Evolutionary conservation across 2,888 invertebrate genomes (phyloP).

Genomic region (Chydorus sphaericus): DNA sequence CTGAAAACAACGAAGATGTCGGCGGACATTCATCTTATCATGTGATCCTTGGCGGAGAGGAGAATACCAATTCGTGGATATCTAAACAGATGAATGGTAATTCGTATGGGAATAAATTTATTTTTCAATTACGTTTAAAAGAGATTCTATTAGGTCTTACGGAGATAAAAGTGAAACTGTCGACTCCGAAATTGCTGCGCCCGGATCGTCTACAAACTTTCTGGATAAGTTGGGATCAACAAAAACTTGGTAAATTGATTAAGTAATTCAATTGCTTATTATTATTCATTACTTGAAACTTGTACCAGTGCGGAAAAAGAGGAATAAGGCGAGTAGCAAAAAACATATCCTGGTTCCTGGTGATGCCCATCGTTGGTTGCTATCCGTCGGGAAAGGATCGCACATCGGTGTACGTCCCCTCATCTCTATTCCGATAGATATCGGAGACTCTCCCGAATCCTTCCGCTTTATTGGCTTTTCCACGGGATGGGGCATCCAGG

Average conservation of each 20-base stretch:
- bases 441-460: neutral
- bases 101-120: neutral
- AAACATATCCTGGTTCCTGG: too few species aligned
- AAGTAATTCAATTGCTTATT: neutral
- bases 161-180: neutral
- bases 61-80: slow-evolving; percentile 12
- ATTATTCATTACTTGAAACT: neutral
- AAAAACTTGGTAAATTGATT: neutral
- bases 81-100: slow-evolving; percentile 5
- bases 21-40: slow-evolving; percentile 9
- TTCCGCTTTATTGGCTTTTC: slow-evolving; percentile 6
- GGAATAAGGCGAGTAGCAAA: neutral
- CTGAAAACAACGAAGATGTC: neutral
- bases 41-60: slow-evolving; percentile 11
- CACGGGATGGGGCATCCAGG: slow-evolving; percentile 7
- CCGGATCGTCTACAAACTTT: slow-evolving; percentile 11
- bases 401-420: slow-evolving; percentile 5
- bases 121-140: neutral
- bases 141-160: neutral
- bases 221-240: slow-evolving; percentile 13
- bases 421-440: neutral
- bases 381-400: slow-evolving; percentile 9
- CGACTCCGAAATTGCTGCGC: slow-evolving; percentile 11
- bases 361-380: neutral
- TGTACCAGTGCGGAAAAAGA: neutral